Conservation (phyloP, 2,113 vertebrate genomes). For the Phocoena sinus region DNA sequence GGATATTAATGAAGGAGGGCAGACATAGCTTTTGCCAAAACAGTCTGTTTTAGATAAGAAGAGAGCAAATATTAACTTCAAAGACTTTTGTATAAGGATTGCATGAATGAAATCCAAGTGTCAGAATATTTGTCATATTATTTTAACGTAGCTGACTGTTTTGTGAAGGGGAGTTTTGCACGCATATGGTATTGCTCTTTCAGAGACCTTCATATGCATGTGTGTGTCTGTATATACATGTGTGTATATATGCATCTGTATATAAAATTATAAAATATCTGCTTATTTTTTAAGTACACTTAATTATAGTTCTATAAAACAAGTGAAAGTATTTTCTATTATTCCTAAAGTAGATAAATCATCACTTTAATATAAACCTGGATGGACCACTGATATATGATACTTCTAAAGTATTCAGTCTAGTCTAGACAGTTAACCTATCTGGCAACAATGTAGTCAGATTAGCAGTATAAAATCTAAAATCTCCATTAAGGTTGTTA, state of each 20-base stretch:
- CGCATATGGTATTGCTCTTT: neutral
- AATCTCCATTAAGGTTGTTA: neutral
- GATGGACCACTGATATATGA: neutral
- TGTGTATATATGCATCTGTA: neutral
- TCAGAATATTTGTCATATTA: neutral
- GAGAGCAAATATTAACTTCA: slow-evolving; percentile 15
- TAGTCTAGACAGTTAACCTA: neutral
- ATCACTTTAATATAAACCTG: neutral
- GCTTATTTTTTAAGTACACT: neutral
- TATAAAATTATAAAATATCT: neutral
- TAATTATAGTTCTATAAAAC: neutral
- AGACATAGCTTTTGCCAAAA: neutral
- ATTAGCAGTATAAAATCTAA: neutral
- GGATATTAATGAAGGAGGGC: neutral
- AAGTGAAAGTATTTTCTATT: neutral
- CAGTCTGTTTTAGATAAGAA: neutral
- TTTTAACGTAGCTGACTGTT: neutral
- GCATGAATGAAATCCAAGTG: neutral
- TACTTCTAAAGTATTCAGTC: neutral
- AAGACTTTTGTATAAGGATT: neutral
- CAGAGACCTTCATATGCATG: neutral
- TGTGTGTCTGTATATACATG: neutral
- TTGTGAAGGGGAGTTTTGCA: neutral
- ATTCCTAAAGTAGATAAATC: neutral
- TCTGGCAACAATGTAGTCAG: neutral